A percentile compares a stretch with the other conserved stretches of the same genome.
Conservation (phyloP, 1,140 invertebrate genomes). For the Drosophila dunni region DNA sequence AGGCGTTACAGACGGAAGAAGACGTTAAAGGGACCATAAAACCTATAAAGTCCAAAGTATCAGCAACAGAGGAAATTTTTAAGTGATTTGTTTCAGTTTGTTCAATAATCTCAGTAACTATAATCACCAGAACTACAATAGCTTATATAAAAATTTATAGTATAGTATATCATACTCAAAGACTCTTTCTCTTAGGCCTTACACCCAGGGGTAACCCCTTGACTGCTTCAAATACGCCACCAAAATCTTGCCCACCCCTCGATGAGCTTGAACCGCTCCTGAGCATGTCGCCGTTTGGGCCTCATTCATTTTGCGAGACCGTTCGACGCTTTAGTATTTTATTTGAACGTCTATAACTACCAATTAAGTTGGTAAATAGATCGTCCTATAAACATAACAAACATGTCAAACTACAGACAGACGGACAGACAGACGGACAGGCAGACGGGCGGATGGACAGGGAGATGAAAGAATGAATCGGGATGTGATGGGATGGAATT, state of each 20-base stretch:
- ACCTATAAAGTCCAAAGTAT: too few relatives aligned
- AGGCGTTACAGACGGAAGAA: too few relatives aligned
- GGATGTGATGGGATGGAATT: neutral
- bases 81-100: too few relatives aligned
- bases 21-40: too few relatives aligned
- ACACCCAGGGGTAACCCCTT: too few relatives aligned
- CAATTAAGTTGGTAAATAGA: constrained; percentile 78
- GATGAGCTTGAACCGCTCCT: constrained; percentile 14
- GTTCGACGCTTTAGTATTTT: constrained; percentile 35
- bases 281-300: neutral
- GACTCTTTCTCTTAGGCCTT: too few relatives aligned
- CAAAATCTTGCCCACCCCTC: neutral
- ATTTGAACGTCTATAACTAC: constrained; percentile 71
- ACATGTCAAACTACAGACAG: constrained; percentile 43
- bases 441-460: constrained; percentile 14
- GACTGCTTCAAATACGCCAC: too few relatives aligned
- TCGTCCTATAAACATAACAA: constrained; percentile 61
- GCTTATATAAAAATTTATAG: too few relatives aligned
- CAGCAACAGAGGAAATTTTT: too few relatives aligned
- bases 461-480: neutral
- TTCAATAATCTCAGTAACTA: too few relatives aligned
- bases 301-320: constrained; percentile 24
- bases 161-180: too few relatives aligned
- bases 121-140: too few relatives aligned
- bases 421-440: constrained; percentile 30